These are phyloP conservation scores for Formicarius rufipectus DNA, from an alignment of 2,113 vertebrate genomes.

Conservation along the genomic window DNA sequence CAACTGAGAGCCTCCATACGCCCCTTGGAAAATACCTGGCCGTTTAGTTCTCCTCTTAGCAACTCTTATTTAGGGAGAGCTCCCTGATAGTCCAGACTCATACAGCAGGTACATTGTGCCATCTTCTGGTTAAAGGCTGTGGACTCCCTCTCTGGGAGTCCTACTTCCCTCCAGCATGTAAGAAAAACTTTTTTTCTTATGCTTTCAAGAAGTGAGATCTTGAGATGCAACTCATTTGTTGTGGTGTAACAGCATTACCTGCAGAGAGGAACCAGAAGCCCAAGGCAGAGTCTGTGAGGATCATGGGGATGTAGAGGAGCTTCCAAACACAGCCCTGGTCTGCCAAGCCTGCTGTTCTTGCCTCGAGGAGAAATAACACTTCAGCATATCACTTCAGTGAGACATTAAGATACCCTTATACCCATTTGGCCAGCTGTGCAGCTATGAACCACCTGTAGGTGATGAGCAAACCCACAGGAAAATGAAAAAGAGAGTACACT, in stretches of 20 bases:
- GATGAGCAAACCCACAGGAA: neutral
- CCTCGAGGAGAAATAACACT: neutral
- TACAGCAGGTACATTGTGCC: conserved; percentile 59
- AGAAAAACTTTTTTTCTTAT: neutral
- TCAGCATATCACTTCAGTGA: neutral
- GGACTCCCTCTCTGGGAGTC: neutral
- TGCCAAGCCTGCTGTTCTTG: neutral
- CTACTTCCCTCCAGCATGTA: neutral
- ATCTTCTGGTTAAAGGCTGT: conserved; percentile 63
- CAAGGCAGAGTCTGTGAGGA: neutral
- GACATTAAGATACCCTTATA: neutral
- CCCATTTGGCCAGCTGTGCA: neutral
- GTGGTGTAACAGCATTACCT: neutral
- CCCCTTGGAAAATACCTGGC: neutral
- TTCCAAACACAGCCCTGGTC: neutral
- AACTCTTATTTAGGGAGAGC: neutral
- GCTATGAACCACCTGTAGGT: neutral
- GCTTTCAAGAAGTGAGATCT: neutral
- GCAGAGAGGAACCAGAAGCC: neutral
- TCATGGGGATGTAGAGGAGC: rapidly evolving
- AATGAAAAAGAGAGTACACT: neutral
- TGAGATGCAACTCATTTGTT: neutral
- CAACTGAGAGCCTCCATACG: neutral
- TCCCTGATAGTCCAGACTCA: neutral
- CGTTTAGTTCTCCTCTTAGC: neutral